Evolutionary conservation across 2,888 invertebrate genomes (phyloP).

Genomic region (Palloptera scutellata): DNA sequence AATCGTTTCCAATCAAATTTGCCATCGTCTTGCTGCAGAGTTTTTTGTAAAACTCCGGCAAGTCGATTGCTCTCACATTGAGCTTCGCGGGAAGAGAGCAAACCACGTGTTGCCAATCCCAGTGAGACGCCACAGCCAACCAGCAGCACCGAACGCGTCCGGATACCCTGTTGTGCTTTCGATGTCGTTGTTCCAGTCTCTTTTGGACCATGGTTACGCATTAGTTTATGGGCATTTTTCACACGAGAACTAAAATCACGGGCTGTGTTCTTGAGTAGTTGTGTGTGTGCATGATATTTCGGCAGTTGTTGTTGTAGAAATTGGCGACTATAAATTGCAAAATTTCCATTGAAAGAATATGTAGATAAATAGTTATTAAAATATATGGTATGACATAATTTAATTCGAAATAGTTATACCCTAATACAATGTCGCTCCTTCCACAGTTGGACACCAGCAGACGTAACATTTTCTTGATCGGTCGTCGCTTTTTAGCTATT

Average conservation of each 20-base stretch:
- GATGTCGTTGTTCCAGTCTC: not conserved
- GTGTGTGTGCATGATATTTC: conserved; percentile 7
- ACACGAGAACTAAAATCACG: conserved; percentile 19
- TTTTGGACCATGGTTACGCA: conserved; percentile 14
- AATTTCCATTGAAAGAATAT: not conserved
- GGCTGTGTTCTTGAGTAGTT: conserved; percentile 2
- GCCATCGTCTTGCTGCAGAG: conserved; percentile 65
- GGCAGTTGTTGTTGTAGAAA: conserved; percentile 28
- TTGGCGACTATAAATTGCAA: conserved; percentile 25
- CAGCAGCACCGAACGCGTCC: conserved; percentile 47
- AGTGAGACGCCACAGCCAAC: conserved; percentile 53
- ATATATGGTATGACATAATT: not conserved
- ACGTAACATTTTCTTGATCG: conserved; percentile 29
- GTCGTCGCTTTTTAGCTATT: not conserved
- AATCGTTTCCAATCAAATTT: conserved; percentile 83
- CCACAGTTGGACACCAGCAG: conserved; percentile 28
- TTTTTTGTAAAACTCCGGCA: conserved; percentile 52
- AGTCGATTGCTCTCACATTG: conserved; percentile 59
- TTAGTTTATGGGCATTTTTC: conserved; percentile 28
- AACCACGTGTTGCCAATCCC: conserved; percentile 49
- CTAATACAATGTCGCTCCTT: conserved; percentile 6
- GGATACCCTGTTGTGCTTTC: conserved; percentile 16
- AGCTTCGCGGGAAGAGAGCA: conserved; percentile 41
- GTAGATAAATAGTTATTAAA: not conserved
- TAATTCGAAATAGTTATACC: conserved; percentile 19